Conservation (phyloP, 2,888 invertebrate genomes). For the Eueremaeus valkanovi region DNA sequence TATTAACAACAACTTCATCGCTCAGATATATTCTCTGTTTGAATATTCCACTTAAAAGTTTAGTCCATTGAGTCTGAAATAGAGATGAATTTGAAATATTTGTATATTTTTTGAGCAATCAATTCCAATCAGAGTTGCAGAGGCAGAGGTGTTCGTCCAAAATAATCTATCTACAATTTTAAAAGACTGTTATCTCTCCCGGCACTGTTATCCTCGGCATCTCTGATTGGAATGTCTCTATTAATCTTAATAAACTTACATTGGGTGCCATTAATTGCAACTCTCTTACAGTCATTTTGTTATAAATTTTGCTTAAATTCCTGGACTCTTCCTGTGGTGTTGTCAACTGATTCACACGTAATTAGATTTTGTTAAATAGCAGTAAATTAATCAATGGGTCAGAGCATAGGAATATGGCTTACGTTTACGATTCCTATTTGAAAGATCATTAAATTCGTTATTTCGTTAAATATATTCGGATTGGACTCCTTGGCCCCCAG, state of each 20-base stretch:
- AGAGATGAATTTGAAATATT: background rate
- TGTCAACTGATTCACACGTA: conserved; percentile 62
- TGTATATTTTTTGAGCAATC: background rate
- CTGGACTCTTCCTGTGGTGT: conserved; percentile 82
- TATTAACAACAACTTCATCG: conserved; percentile 1
- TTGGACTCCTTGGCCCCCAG: conserved; percentile 70
- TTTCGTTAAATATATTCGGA: conserved; percentile 62
- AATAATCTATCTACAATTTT: too few species aligned
- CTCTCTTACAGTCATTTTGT: conserved; percentile 75
- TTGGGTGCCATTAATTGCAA: conserved; percentile 60
- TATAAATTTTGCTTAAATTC: conserved; percentile 84
- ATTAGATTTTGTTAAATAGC: background rate
- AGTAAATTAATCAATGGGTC: background rate
- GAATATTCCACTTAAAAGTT: background rate
- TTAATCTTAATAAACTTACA: too few species aligned
- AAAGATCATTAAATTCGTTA: conserved; percentile 74
- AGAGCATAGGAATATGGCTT: too few species aligned
- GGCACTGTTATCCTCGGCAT: too few species aligned
- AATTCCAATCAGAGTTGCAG: background rate
- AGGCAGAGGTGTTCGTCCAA: too few species aligned
- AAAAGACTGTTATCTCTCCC: too few species aligned
- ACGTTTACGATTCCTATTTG: conserved; percentile 89
- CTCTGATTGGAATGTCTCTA: too few species aligned
- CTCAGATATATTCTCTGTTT: background rate
- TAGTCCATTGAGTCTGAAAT: conserved; percentile 7